phyloP scores from a whole-genome alignment of 2,888 invertebrate species.

The Diabrotica balteata region DNA sequence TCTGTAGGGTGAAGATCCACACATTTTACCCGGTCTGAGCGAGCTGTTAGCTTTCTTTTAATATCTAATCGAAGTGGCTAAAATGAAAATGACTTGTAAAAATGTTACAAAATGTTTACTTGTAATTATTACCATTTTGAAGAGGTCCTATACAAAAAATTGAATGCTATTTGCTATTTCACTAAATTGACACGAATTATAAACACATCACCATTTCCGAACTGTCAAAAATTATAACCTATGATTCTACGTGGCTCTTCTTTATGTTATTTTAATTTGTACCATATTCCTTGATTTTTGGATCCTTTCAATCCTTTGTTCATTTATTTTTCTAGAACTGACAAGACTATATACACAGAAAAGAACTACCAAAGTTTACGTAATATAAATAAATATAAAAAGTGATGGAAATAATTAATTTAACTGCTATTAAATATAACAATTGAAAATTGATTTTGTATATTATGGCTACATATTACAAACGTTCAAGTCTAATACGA shows the following conservation, averaged over 20 bases:
- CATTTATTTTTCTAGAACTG: too few relatives aligned
- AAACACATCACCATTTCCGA: conserved; percentile 37
- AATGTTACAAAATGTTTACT: not conserved
- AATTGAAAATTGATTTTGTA: too few relatives aligned
- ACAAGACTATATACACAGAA: too few relatives aligned
- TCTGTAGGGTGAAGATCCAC: conserved; percentile 97
- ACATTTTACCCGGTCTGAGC: conserved; percentile 98
- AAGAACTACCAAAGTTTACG: too few relatives aligned
- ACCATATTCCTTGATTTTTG: too few relatives aligned
- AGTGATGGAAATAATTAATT: too few relatives aligned
- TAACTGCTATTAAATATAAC: too few relatives aligned
- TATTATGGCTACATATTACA: too few relatives aligned
- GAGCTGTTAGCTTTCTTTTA: conserved; percentile 95
- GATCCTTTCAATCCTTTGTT: too few relatives aligned
- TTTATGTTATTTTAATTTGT: not conserved
- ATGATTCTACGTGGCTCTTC: conserved; percentile 25
- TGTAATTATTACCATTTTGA: conserved; percentile 31
- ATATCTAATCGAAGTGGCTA: conserved; percentile 97
- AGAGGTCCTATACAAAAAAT: conserved; percentile 13
- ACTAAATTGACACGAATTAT: conserved; percentile 22
- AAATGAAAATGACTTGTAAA: conserved; percentile 42
- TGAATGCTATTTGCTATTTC: conserved; percentile 8
- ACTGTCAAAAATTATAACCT: conserved; percentile 33
- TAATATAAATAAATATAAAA: too few relatives aligned
- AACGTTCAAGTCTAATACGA: too few relatives aligned